Conservation (phyloP, 2,113 vertebrate genomes). For the Fukomys damarensis region DNA sequence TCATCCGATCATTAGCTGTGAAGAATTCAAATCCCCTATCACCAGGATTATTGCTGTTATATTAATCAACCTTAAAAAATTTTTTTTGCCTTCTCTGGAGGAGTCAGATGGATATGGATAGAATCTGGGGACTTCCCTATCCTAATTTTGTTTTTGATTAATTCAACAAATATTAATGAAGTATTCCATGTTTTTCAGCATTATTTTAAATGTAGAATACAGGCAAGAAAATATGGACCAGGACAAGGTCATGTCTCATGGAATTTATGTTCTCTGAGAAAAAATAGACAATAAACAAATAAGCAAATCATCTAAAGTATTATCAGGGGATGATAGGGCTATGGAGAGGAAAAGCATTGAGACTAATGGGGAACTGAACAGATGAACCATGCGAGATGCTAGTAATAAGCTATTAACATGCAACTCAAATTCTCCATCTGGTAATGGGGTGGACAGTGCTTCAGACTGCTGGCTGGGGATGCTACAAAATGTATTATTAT, state of each 20-base stretch:
- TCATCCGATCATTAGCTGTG: not conserved
- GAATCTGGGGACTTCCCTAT: not conserved
- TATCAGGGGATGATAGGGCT: not conserved
- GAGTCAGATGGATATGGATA: not conserved
- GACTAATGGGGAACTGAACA: not conserved
- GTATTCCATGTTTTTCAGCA: not conserved
- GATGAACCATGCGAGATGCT: not conserved
- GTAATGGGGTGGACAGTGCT: not conserved
- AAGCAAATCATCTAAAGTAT: not conserved
- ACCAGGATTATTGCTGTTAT: not conserved
- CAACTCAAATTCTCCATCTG: not conserved
- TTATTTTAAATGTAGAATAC: not conserved
- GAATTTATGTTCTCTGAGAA: not conserved
- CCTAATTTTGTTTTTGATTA: not conserved
- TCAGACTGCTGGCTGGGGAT: not conserved
- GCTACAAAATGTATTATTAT: not conserved
- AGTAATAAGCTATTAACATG: not conserved
- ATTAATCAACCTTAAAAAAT: not conserved
- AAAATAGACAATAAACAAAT: not conserved
- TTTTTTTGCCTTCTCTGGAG: not conserved
- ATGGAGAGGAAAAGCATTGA: not conserved
- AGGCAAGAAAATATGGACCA: not conserved
- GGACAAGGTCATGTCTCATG: not conserved
- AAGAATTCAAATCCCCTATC: not conserved
- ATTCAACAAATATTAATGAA: not conserved